phyloP scores from a whole-genome alignment of 2,113 vertebrate genomes.

The Lethenteron camtschaticum region DNA sequence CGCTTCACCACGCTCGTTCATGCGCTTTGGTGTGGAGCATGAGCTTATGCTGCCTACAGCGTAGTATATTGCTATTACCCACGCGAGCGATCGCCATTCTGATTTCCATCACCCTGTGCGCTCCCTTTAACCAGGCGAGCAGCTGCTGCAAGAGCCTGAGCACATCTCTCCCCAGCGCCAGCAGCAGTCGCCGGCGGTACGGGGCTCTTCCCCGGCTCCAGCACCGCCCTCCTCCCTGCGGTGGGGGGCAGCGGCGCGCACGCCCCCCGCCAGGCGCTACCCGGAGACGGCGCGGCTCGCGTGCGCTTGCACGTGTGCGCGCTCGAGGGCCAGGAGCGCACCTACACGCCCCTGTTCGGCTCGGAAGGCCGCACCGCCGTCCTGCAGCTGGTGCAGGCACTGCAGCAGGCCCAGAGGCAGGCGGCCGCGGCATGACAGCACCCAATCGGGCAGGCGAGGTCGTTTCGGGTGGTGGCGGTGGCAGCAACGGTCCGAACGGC shows the following conservation, averaged over 20 bases:
- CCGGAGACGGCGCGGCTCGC: slow-evolving; percentile 51
- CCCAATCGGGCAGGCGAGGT: neutral
- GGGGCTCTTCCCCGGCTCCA: no score
- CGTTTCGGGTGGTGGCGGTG: no score
- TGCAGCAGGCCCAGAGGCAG: slow-evolving; percentile 37
- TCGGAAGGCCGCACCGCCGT: slow-evolving; percentile 43
- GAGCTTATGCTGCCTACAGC: no score
- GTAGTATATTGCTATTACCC: no score
- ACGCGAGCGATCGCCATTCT: no score
- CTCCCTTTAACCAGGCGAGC: slow-evolving; percentile 37
- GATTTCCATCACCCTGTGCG: neutral
- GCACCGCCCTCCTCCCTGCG: slow-evolving; percentile 23
- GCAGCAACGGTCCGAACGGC: neutral
- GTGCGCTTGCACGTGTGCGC: slow-evolving; percentile 81
- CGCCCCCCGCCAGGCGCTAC: slow-evolving; percentile 38
- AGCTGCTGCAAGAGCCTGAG: slow-evolving; percentile 72
- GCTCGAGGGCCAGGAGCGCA: slow-evolving; percentile 74
- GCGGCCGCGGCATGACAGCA: neutral
- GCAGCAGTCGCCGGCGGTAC: slow-evolving; percentile 32
- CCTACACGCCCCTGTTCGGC: slow-evolving; percentile 91
- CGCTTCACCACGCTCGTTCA: no score
- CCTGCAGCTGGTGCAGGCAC: slow-evolving; percentile 56
- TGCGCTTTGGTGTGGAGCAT: no score
- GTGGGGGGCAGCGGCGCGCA: slow-evolving; percentile 34
- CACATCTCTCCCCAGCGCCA: slow-evolving; percentile 65